A percentile compares a stretch with the other conserved stretches of the same genome.
Evolutionary conservation across 2,888 invertebrate genomes (phyloP).

Genomic region (Hecatera dysodea): DNA sequence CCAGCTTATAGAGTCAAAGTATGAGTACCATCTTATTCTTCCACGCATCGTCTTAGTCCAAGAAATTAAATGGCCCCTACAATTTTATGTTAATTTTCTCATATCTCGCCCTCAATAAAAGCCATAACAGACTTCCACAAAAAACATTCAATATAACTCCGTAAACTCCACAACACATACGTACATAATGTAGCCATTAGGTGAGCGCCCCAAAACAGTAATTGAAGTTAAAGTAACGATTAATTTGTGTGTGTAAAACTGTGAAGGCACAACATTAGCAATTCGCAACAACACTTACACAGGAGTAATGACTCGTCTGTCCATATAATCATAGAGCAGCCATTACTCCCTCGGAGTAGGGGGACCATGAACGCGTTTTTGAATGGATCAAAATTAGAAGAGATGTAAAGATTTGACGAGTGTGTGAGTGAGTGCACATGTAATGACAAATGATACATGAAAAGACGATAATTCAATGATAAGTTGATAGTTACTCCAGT

Average conservation of each 20-base stretch:
- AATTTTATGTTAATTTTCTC: not conserved
- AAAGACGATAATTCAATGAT: not conserved
- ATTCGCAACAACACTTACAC: conserved; percentile 90
- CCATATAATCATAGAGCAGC: conserved; percentile 91
- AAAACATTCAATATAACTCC: conserved; percentile 45
- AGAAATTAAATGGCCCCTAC: not conserved
- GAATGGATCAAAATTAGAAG: conserved; percentile 3
- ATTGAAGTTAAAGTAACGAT: conserved; percentile 83
- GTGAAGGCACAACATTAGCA: conserved; percentile 87
- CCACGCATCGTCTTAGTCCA: not conserved
- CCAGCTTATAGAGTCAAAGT: too few relatives aligned
- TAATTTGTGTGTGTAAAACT: conserved; percentile 88
- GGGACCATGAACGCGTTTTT: conserved; percentile 65
- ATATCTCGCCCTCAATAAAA: not conserved
- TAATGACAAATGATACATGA: not conserved
- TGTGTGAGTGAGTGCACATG: not conserved
- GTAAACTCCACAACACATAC: conserved; percentile 38
- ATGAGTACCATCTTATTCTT: not conserved
- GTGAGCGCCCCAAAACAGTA: conserved; percentile 73
- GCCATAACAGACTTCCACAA: not conserved
- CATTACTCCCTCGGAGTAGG: conserved; percentile 84
- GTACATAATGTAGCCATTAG: conserved; percentile 61
- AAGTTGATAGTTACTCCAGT: not conserved
- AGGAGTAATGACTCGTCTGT: conserved; percentile 90
- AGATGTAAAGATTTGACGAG: not conserved